Base-by-base conservation (phyloP, 2,797 vertebrate species). In the Rhynchonycteris naso region DNA sequence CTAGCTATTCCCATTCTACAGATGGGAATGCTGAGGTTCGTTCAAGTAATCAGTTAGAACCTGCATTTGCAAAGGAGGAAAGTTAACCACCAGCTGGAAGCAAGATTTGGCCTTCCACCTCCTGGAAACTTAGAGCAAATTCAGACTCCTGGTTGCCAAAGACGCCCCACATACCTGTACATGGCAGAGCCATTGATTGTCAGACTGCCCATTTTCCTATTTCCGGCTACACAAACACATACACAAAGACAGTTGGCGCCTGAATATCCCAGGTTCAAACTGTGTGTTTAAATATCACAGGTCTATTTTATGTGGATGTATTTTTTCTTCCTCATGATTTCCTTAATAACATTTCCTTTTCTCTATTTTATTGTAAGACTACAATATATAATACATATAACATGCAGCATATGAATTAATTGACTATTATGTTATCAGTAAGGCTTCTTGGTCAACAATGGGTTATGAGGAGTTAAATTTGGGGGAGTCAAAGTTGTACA, bases 121-220 rank as follows among this genome's bases (percentile, higher is more conserved):
- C 26, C 52, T 72, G 54, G 69, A 95, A 90, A 38, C 47, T 75
- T 74, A 71, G 26, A 90, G 58, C n/a, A 87, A 95, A 87, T 68
- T 81, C 30, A 90, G 28, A 61, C 33, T 80, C 56, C n/a, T 33
- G 1, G n/a, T 63, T 58, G 10, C 52, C 85, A 65, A 78, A 28
- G n/a, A 43, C 16, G 19, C n/a, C 26, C 16, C 15, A 50, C 13
- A 19, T 47, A 56, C 38, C 78, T n/a, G 13, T 7, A 50, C 65
- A 38, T 58, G 54, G 26, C 19, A 35, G 38, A 68, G 16, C 71
- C 24, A 33, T 61, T 58, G 38, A 12, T 71, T 43, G 58, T 14
- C 5, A 30, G n/a, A 43, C 7, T 50, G 14, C 52, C 11, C 4
- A 2, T 71, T 78, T 47, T 58, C 52, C 50, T 56, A 30, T 50